A percentile compares a stretch with the other conserved stretches of the same genome.
Evolutionary conservation across 2,888 invertebrate genomes (phyloP).

Genomic region (Periphyllus acericola): DNA sequence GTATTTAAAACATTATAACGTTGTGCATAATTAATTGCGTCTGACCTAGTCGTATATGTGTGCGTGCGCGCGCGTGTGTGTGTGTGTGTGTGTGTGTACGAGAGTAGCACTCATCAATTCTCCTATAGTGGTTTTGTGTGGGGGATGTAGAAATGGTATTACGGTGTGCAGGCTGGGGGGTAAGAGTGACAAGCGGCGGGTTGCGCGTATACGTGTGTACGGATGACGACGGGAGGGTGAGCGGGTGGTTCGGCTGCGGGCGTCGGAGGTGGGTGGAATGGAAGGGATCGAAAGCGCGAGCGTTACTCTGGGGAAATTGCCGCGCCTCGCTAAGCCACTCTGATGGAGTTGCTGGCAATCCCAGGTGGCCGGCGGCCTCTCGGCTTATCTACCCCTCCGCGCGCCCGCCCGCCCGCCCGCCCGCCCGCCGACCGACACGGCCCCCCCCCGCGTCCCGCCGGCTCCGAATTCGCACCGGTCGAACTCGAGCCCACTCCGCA

Average conservation of each 20-base stretch:
- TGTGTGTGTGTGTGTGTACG: neutral
- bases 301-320: slow-evolving; percentile 61
- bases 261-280: neutral
- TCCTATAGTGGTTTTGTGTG: slow-evolving; percentile 35
- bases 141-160: neutral
- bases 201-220: neutral
- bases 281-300: slow-evolving; percentile 41
- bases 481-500: slow-evolving; percentile 31
- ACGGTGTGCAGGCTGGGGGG: neutral
- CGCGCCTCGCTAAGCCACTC: slow-evolving; percentile 61
- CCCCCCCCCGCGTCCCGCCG: neutral
- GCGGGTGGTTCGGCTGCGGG: neutral
- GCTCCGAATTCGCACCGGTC: slow-evolving; percentile 58
- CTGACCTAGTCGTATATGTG: neutral
- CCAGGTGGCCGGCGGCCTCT: slow-evolving; percentile 61
- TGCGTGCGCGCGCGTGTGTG: neutral
- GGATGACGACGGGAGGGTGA: neutral
- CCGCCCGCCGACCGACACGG: neutral
- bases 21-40: neutral
- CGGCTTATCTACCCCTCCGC: slow-evolving; percentile 49
- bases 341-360: slow-evolving; percentile 61
- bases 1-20: neutral
- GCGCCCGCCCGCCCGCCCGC: neutral
- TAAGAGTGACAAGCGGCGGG: slow-evolving; percentile 20
- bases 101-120: slow-evolving; percentile 42